Evolutionary conservation across 2,888 invertebrate species (phyloP), one percentile per base, ranked within the genome.

Genomic region (Drosophila vallismaia): DNA sequence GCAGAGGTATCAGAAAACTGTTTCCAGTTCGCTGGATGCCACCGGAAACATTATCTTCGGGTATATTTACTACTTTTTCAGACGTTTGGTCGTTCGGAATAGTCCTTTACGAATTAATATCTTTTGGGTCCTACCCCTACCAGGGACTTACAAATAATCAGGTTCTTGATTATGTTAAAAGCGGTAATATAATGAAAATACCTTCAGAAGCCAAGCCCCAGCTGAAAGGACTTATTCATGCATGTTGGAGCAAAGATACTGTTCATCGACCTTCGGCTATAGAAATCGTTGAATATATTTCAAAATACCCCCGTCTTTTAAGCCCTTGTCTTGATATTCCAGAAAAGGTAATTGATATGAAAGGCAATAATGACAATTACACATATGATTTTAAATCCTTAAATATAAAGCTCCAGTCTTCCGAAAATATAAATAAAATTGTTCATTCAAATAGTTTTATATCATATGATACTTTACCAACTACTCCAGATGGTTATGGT

Each of bases 21-120:
- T 92, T 97, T 76, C 97, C 97, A 0, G 97, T 97, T 7, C 93
- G 97, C 70, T 98, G 98, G 97, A 97, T 98, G 97, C 95, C 97
- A 0, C 97, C 97, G 0, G 98, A 98, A 92, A 95, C 96, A 77
- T 92, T 98, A 12, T 94, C 94, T 3, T 93, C 95, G 26, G 97
- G 97, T 9, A 93, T 96, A 57, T 98, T 97, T 91, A 96, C 97
- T 0, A 94, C 96, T 19, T 94, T 95, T 38, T 96, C 97, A 0
- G 98, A 98, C 91, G 95, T 98, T 12, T 98, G 97, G 97, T 95
- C 97, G 36, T 97, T 95, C 89, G 98, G 97, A 4, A 96, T 98
- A 44, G 92, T 97, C 24, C 93, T 98, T 2, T 98, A 95, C 89
- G 96, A 97, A 92, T 96, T 98, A 59, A 95, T 97, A 62, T 97